Evolutionary conservation across 2,113 vertebrate genomes (phyloP).

Genomic region (Ptilorrhoa leucosticta): DNA sequence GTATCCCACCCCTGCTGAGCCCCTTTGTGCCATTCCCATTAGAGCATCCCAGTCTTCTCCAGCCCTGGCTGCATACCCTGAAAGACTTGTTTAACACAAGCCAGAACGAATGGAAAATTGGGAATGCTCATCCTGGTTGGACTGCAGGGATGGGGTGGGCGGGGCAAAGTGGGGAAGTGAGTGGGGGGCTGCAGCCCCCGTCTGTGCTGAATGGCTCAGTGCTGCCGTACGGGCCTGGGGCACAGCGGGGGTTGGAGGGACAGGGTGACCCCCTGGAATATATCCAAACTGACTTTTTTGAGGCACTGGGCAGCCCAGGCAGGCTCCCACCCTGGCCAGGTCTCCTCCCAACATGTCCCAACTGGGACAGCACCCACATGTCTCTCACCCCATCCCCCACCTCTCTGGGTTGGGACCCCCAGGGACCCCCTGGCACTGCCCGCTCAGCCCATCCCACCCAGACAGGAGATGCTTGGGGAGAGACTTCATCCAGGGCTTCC

Average conservation of each 20-base stretch:
- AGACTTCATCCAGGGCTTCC: background rate
- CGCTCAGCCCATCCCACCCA: fast-evolving
- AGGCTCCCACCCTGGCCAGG: background rate
- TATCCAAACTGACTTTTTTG: background rate
- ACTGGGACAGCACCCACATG: background rate
- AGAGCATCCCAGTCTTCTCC: background rate
- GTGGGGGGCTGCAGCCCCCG: background rate
- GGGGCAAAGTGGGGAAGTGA: background rate
- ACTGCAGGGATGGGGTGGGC: background rate
- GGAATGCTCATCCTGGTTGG: background rate
- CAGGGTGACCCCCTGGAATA: background rate
- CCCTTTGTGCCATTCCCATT: background rate
- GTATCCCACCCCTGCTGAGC: background rate
- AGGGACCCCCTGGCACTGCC: background rate
- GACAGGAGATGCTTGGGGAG: background rate
- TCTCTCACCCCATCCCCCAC: background rate
- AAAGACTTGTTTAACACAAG: background rate
- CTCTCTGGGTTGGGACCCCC: background rate
- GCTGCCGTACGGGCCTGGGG: fast-evolving
- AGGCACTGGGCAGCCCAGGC: background rate
- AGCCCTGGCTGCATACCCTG: background rate
- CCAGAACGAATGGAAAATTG: background rate
- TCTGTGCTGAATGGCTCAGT: background rate
- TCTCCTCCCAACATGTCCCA: background rate
- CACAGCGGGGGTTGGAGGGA: fast-evolving